Evolutionary conservation across 23 tunicate species (phyloP).

Genomic region (Halocynthia roretzi): DNA sequence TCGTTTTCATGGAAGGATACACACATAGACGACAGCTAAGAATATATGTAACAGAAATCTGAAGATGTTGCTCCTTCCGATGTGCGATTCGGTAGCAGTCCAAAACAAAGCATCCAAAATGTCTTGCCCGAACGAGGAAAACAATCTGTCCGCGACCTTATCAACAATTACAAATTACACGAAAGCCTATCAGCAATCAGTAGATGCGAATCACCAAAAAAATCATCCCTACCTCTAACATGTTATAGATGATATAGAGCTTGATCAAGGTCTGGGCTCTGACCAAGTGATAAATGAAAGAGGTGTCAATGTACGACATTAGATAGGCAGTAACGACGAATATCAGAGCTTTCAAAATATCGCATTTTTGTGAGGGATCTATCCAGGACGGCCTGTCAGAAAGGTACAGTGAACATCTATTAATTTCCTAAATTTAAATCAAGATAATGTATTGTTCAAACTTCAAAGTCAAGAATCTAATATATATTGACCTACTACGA

Average conservation of each 20-base stretch:
- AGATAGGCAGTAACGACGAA: slow-evolving; percentile 44
- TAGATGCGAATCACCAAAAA: not conserved
- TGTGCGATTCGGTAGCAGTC: slow-evolving; percentile 78
- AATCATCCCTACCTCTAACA: slow-evolving; percentile 69
- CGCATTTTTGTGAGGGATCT: slow-evolving; percentile 83
- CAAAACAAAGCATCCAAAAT: slow-evolving; percentile 89
- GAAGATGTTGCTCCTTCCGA: slow-evolving; percentile 32
- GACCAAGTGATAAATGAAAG: slow-evolving; percentile 88
- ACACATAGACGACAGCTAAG: slow-evolving; percentile 88
- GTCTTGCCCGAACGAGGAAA: slow-evolving; percentile 98
- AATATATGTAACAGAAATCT: slow-evolving; percentile 69
- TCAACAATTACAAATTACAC: not conserved
- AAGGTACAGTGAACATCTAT: not conserved
- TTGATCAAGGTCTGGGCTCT: slow-evolving; percentile 92
- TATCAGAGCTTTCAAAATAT: slow-evolving; percentile 68
- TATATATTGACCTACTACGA: slow-evolving; percentile 20
- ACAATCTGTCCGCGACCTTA: slow-evolving; percentile 94
- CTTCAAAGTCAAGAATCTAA: not conserved
- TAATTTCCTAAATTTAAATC: too few species aligned
- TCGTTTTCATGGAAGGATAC: slow-evolving; percentile 39
- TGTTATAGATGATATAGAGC: slow-evolving; percentile 96
- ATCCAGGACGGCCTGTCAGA: slow-evolving; percentile 41
- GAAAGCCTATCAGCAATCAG: not conserved
- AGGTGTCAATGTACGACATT: slow-evolving; percentile 89
- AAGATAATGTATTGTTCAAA: not conserved